Percentiles rank a stretch among this genome's conserved stretches.
Evolutionary conservation across 1,140 invertebrate species (phyloP).

Genomic region (Tribolium madens): DNA sequence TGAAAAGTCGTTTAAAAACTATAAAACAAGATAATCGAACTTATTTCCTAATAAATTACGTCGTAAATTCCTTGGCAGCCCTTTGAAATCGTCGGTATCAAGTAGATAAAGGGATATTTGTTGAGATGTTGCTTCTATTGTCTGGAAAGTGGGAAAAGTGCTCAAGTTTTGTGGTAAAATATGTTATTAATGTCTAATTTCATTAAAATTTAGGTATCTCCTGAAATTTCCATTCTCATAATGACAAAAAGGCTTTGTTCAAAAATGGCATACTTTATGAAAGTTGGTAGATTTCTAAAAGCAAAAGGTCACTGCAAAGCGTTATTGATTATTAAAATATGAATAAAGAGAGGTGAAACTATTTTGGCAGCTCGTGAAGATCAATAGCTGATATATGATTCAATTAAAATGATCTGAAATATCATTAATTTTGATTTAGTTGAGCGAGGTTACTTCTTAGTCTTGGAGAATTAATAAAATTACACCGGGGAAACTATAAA

Average conservation of each 20-base stretch:
- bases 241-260: constrained; percentile 29
- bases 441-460: constrained; percentile 34
- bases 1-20: constrained; percentile 39
- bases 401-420: constrained; percentile 43
- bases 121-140: constrained; percentile 18
- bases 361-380: constrained; percentile 7
- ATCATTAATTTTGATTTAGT: constrained; percentile 45
- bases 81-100: constrained; percentile 29
- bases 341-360: constrained; percentile 39
- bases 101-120: constrained; percentile 32
- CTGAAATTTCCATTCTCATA: constrained; percentile 21
- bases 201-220: constrained; percentile 10
- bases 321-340: constrained; percentile 39
- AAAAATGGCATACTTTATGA: constrained; percentile 27
- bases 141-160: constrained; percentile 19
- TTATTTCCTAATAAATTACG: constrained; percentile 38
- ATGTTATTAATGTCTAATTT: constrained; percentile 31
- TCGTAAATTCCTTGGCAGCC: constrained; percentile 20
- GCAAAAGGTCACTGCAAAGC: constrained; percentile 37
- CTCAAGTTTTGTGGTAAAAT: constrained; percentile 23
- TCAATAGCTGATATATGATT: constrained; percentile 44
- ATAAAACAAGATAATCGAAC: constrained; percentile 38
- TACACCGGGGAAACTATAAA: constrained; percentile 33
- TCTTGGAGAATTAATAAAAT: constrained; percentile 35
- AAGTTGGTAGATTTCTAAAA: constrained; percentile 21